Conservation (phyloP, 1,140 invertebrate genomes). For the Orussus abietinus region DNA sequence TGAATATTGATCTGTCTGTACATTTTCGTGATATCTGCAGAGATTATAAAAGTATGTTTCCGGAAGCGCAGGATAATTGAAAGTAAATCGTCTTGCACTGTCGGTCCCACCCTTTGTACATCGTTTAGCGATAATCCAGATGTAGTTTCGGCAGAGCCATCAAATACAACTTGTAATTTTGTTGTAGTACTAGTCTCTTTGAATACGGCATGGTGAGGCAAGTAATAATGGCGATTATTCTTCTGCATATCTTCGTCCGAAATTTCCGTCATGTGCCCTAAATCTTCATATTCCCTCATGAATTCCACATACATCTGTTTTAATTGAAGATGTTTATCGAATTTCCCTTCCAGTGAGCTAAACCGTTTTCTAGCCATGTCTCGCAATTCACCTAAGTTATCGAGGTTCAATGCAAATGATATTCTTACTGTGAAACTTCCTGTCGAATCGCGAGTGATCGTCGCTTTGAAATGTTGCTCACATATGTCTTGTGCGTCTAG, state of each 20-base stretch:
- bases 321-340: slow-evolving; percentile 12
- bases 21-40: slow-evolving; percentile 37
- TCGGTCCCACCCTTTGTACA: slow-evolving; percentile 11
- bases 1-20: slow-evolving; percentile 32
- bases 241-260: background rate
- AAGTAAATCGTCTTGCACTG: slow-evolving; percentile 9
- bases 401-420: background rate
- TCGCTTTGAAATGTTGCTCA: slow-evolving; percentile 1
- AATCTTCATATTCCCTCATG: slow-evolving; percentile 20
- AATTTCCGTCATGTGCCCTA: slow-evolving; percentile 22
- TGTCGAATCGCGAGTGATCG: background rate
- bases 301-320: slow-evolving; percentile 18
- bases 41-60: slow-evolving; percentile 24
- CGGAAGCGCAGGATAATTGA: slow-evolving; percentile 28
- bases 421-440: slow-evolving; percentile 5
- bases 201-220: slow-evolving; percentile 38
- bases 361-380: slow-evolving; percentile 1
- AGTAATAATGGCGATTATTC: slow-evolving; percentile 20
- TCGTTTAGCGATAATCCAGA: slow-evolving; percentile 31
- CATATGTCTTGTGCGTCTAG: background rate
- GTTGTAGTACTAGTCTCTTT: slow-evolving; percentile 15
- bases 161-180: slow-evolving; percentile 35
- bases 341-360: slow-evolving; percentile 11
- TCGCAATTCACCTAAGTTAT: background rate
- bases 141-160: slow-evolving; percentile 29